Evolutionary conservation across 2,797 vertebrate species (phyloP).

Genomic region (Thamnophis elegans): DNA sequence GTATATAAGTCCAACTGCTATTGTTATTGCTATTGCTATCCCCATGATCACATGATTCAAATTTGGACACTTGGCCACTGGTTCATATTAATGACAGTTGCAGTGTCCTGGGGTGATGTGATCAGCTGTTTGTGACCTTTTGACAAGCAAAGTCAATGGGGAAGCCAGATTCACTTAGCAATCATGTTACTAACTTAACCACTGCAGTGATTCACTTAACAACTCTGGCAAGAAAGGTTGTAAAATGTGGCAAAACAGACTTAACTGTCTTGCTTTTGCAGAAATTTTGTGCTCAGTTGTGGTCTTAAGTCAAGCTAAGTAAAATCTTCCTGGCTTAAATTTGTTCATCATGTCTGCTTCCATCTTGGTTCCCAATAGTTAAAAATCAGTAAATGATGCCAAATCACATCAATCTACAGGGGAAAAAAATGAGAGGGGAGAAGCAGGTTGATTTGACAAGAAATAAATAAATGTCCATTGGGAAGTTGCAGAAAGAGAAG

Average conservation of each 20-base stretch:
- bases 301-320: not conserved
- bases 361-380: constrained; percentile 17
- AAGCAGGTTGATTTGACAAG: not conserved
- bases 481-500: not conserved
- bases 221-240: not conserved
- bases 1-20: too few relatives aligned
- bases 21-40: too few relatives aligned
- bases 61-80: not conserved
- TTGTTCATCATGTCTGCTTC: not conserved
- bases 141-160: not conserved
- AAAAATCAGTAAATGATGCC: not conserved
- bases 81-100: not conserved
- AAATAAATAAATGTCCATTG: not conserved
- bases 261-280: not conserved
- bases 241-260: not conserved
- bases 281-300: not conserved
- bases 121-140: not conserved
- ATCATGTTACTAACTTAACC: not conserved
- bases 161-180: not conserved
- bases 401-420: not conserved
- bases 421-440: not conserved
- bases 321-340: not conserved
- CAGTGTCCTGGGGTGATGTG: not conserved
- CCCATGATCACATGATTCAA: not conserved
- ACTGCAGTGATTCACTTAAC: not conserved